phyloP scores from a whole-genome alignment of 2,113 vertebrate genomes.

The Gymnogyps californianus region DNA sequence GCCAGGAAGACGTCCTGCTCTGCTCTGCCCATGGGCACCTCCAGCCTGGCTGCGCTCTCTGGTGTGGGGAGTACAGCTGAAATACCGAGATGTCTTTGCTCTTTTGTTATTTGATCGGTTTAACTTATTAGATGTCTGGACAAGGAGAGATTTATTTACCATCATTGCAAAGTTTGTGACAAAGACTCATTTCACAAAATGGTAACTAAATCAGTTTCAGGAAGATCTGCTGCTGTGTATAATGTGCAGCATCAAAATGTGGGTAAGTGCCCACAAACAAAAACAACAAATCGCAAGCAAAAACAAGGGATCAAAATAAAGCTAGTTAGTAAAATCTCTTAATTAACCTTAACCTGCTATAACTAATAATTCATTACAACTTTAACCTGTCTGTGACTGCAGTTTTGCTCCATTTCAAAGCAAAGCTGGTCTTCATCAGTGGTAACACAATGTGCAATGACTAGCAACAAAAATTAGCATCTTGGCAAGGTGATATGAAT shows the following conservation, averaged over 20 bases:
- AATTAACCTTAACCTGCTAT: neutral
- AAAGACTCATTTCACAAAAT: neutral
- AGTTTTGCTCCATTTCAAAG: neutral
- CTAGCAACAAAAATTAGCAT: neutral
- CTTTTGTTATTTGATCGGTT: accelerated
- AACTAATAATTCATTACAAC: neutral
- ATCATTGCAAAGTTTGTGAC: neutral
- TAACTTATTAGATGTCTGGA: no score
- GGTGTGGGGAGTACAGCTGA: accelerated
- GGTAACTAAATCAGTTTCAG: neutral
- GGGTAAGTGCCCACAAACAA: neutral
- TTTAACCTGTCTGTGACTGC: neutral
- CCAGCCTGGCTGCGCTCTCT: neutral
- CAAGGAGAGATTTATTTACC: neutral
- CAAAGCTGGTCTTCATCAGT: neutral
- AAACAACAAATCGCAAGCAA: accelerated
- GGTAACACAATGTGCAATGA: neutral
- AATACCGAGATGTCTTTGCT: neutral
- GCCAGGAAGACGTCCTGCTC: accelerated
- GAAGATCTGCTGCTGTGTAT: neutral
- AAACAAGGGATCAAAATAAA: neutral
- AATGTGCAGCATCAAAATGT: neutral
- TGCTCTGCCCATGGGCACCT: accelerated
- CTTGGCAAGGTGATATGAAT: neutral
- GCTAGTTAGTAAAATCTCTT: neutral